Evolutionary conservation across 2,888 invertebrate genomes (phyloP), one percentile per base, ranked within the genome.

Genomic region (Branchellion lobata): DNA sequence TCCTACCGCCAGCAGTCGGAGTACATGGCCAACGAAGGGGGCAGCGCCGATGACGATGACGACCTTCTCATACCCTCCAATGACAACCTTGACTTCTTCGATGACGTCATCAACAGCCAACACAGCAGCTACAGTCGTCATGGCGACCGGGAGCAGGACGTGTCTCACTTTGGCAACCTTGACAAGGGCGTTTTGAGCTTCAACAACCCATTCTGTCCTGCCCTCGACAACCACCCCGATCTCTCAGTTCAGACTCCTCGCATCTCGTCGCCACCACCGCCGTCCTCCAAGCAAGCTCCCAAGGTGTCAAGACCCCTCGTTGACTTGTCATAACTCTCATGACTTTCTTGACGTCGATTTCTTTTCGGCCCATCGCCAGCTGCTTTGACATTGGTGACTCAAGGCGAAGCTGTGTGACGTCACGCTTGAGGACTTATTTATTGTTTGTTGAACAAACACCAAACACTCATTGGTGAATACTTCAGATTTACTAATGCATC

Each of bases 161-260:
- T 8, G 8, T 14, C 5, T 14, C 79, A 75, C 27, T 80, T 78
- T 31, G 81, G 80, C 79, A 53, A 47, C 51, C 40, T 73, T 33
- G 73, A 73, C 34, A 31, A n/a, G 31, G 51, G 75, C 31, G 53
- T 75, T 27, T 51, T 75, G n/a, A 36, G 73, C 5, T 57, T 36
- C 65, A 79, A 79, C 29, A 83, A 82, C 69, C 83, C 82, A 0
- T 79, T 83, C 24, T 82, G 80, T 47, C 68, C 80, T 11, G n/a
- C 33, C n/a, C 69, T 75, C 40, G 21, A 18, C 31, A 34, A 36
- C 65, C 34, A 72, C 24, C 78, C 81, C 5, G 80, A 78, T 33
- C 80, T 81, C 53, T 77, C 80, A 31, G 53, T 81, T n/a, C n/a
- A 34, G 18, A 77, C 57, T 18, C 61, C 77, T 2, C 31, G 34